Evolutionary conservation across 2,797 vertebrate genomes (phyloP).

Genomic region (Acrossocheilus wenchowensis): DNA sequence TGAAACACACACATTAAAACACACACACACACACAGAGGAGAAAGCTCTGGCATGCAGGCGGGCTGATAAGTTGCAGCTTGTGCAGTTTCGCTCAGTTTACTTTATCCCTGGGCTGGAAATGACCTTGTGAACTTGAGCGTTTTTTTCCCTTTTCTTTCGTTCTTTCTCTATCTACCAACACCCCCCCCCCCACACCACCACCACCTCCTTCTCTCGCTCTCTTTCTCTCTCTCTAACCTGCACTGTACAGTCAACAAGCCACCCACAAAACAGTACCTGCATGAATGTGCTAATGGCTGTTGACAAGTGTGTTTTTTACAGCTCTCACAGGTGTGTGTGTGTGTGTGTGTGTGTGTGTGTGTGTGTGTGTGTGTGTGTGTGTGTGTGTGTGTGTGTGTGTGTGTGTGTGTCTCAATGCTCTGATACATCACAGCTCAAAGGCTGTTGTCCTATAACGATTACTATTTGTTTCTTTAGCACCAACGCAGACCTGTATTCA

Average conservation of each 20-base stretch:
- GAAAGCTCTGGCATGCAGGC: conserved; percentile 77
- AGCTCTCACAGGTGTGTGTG: conserved; percentile 47
- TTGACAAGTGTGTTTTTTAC: conserved; percentile 67
- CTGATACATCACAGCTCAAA: conserved; percentile 79
- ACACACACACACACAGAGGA: conserved; percentile 71
- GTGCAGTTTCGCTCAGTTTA: conserved; percentile 83
- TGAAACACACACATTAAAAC: conserved; percentile 54
- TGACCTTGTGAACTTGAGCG: conserved; percentile 81
- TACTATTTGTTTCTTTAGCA: conserved; percentile 71
- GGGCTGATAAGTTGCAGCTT: conserved; percentile 82
- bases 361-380: conserved; percentile 45
- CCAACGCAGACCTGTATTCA: conserved; percentile 71
- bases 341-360: conserved; percentile 37
- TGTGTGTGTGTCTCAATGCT: conserved; percentile 44
- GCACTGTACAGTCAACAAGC: conserved; percentile 66
- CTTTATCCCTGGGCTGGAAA: conserved; percentile 81
- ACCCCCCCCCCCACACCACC: background rate
- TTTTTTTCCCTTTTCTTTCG: conserved; percentile 55
- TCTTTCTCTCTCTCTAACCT: conserved; percentile 62
- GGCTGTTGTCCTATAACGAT: conserved; percentile 78
- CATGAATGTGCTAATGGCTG: conserved; percentile 66
- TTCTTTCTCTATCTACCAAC: conserved; percentile 35
- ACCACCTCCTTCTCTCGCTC: background rate
- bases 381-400: conserved; percentile 36
- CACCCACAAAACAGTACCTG: conserved; percentile 64